Conservation (phyloP, 2,888 invertebrate species). For the Tachina fera region DNA sequence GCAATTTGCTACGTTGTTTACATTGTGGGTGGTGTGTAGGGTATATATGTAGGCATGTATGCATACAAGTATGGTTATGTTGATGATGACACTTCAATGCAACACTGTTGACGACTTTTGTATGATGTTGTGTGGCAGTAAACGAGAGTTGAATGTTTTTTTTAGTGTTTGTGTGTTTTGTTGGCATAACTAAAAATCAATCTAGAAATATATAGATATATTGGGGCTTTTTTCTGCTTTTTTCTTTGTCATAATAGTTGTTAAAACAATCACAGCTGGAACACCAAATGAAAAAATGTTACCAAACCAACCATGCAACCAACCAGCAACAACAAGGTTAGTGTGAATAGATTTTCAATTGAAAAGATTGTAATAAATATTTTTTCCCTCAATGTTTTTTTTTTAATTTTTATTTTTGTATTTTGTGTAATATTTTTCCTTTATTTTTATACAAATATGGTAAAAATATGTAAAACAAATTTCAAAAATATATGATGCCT, state of each 20-base stretch:
- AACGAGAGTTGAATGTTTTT: background rate
- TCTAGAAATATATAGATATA: conserved; percentile 65
- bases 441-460: conserved; percentile 35
- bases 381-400: background rate
- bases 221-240: conserved; percentile 17
- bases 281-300: conserved; percentile 46
- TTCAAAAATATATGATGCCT: conserved; percentile 47
- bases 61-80: conserved; percentile 41
- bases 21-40: background rate
- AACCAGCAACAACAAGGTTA: conserved; percentile 61
- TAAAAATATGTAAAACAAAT: conserved; percentile 54
- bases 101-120: conserved; percentile 57
- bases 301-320: conserved; percentile 43
- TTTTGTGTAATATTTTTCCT: conserved; percentile 9
- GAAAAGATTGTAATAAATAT: conserved; percentile 34
- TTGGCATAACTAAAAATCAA: conserved; percentile 52
- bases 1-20: conserved; percentile 21
- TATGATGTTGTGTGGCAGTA: conserved; percentile 12
- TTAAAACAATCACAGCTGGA: conserved; percentile 37
- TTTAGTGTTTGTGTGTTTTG: background rate
- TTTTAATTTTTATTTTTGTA: background rate
- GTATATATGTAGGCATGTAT: background rate
- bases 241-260: background rate
- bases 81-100: conserved; percentile 69
- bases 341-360: conserved; percentile 60